A percentile compares a stretch with the other conserved stretches of the same genome.
Evolutionary conservation across 2,797 vertebrate genomes (phyloP).

Genomic region (Alcedo atthis): DNA sequence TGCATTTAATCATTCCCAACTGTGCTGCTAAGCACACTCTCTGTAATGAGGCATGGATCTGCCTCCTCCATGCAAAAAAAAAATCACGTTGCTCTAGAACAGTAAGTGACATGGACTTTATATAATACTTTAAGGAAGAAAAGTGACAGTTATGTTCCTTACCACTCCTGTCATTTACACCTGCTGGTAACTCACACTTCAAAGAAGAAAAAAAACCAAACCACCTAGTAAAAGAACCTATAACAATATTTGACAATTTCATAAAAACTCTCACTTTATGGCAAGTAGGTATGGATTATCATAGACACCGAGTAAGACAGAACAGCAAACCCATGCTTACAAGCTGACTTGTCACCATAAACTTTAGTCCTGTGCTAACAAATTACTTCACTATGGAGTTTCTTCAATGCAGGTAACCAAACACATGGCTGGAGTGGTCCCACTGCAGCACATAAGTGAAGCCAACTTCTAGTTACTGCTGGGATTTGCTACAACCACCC

Average conservation of each 20-base stretch:
- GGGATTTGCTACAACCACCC: not conserved
- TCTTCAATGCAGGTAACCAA: not conserved
- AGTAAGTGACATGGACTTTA: not conserved
- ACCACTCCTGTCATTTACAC: not conserved
- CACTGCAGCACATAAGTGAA: not conserved
- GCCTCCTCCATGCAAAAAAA: not conserved
- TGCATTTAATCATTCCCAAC: not conserved
- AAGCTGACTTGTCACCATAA: not conserved
- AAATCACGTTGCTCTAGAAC: not conserved
- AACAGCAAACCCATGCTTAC: slow-evolving; percentile 6
- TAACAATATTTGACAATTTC: not conserved
- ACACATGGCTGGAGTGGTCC: not conserved
- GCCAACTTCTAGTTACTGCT: not conserved
- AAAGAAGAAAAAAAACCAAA: not conserved
- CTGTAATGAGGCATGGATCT: not conserved
- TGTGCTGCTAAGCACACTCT: not conserved
- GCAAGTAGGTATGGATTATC: not conserved
- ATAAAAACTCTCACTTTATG: not conserved
- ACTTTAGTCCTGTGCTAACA: not conserved
- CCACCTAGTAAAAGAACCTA: not conserved
- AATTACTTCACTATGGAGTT: not conserved
- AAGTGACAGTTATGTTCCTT: not conserved
- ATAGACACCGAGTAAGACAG: not conserved
- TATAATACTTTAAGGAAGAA: not conserved
- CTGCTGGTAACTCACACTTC: not conserved